A percentile compares a stretch with the other conserved stretches of the same genome.
Evolutionary conservation across 2,113 vertebrate genomes (phyloP).

Genomic region (Oxyruncus cristatus): DNA sequence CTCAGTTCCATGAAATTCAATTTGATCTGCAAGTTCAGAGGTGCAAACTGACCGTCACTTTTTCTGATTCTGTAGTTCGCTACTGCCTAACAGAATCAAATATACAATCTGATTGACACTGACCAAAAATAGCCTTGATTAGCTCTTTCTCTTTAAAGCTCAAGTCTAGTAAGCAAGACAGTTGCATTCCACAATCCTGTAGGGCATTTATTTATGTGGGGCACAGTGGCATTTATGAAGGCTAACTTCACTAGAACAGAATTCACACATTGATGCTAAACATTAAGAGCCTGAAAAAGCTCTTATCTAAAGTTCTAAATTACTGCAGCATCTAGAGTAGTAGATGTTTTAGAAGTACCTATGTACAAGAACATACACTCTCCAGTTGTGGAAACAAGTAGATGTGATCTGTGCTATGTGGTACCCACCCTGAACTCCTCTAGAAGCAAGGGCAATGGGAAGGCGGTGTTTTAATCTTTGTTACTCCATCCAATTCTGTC

Average conservation of each 20-base stretch:
- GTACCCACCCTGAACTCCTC: not conserved
- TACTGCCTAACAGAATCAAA: not conserved
- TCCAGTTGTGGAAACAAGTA: not conserved
- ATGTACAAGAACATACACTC: not conserved
- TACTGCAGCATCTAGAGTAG: not conserved
- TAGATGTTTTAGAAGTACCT: not conserved
- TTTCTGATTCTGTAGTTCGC: not conserved
- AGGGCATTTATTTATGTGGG: not conserved
- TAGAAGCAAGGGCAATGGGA: not conserved
- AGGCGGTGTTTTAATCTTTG: not conserved
- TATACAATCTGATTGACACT: fast-evolving
- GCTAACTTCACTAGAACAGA: not conserved
- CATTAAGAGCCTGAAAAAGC: not conserved
- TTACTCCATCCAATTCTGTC: not conserved
- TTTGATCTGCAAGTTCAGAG: not conserved
- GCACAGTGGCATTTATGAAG: not conserved
- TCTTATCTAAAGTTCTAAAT: not conserved
- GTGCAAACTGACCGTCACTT: not conserved
- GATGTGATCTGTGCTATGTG: not conserved
- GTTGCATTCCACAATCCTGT: not conserved
- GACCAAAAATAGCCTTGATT: not conserved
- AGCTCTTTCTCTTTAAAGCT: not conserved
- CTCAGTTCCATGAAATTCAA: not conserved
- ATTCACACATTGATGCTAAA: not conserved
- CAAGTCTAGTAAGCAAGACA: not conserved